A percentile compares a stretch with the other conserved stretches of the same genome.
phyloP scores from a whole-genome alignment of 2,113 vertebrate genomes.

The Formicarius rufipectus region DNA sequence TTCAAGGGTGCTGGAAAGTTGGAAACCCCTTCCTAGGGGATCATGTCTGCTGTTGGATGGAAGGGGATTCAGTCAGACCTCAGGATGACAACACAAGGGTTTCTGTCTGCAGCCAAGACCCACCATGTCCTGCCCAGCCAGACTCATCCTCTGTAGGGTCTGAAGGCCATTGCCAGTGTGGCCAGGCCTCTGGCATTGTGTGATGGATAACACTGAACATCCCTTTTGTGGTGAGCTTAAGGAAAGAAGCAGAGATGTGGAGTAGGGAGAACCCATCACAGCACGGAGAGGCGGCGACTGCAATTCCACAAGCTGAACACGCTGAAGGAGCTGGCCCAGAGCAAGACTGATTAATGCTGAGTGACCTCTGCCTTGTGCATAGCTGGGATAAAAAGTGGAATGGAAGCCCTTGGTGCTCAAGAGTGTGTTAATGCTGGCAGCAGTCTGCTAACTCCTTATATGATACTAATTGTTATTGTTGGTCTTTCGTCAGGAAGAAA shows the following conservation, averaged over 20 bases:
- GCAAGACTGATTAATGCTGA: conserved; percentile 24
- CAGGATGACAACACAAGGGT: not conserved
- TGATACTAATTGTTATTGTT: conserved; percentile 55
- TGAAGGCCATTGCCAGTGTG: rapidly evolving
- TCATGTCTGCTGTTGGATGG: not conserved
- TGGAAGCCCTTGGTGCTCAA: conserved; percentile 31
- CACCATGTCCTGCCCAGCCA: not conserved
- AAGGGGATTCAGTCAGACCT: not conserved
- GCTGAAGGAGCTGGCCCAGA: conserved; percentile 11
- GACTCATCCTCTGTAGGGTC: not conserved
- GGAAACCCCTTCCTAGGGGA: not conserved
- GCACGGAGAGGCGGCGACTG: not conserved
- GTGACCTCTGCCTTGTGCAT: conserved; percentile 43
- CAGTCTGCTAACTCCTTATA: not conserved
- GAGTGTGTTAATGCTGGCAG: conserved; percentile 34
- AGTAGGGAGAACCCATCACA: not conserved
- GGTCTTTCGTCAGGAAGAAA: conserved; percentile 12
- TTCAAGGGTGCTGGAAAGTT: not conserved
- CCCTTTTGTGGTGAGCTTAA: not conserved
- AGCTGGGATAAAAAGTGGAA: conserved; percentile 38
- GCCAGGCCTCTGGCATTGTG: not conserved
- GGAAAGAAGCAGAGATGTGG: not conserved
- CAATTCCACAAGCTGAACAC: not conserved
- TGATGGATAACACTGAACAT: not conserved
- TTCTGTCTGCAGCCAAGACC: not conserved